These are phyloP conservation scores for Drosophila leonis DNA, from an alignment of 2,888 invertebrate species.

Conservation along the genomic window DNA sequence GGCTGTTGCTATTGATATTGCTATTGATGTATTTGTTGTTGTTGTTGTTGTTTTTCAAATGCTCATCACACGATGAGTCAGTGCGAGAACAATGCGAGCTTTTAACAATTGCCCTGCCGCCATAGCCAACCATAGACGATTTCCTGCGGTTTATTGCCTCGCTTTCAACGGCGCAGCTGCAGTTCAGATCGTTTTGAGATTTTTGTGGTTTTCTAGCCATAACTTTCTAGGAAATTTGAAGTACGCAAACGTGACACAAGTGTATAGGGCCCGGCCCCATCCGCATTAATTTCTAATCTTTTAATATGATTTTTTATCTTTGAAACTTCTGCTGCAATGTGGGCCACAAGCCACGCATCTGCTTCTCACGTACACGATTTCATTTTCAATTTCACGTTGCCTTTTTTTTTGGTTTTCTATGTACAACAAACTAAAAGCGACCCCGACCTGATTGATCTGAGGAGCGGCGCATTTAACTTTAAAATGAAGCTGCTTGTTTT, in stretches of 20 bases:
- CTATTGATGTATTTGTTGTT: slow-evolving; percentile 2
- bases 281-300: slow-evolving; percentile 66
- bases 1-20: slow-evolving; percentile 2
- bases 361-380: slow-evolving; percentile 67
- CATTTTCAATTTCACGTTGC: slow-evolving; percentile 51
- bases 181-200: slow-evolving; percentile 46
- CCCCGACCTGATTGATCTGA: slow-evolving; percentile 60
- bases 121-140: slow-evolving; percentile 8
- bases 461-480: slow-evolving; percentile 29
- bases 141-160: slow-evolving; percentile 55
- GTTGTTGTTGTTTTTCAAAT: slow-evolving; percentile 25
- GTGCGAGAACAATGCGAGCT: slow-evolving; percentile 49
- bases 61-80: slow-evolving; percentile 56
- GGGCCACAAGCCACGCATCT: slow-evolving; percentile 33
- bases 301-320: slow-evolving; percentile 64
- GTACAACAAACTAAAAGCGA: slow-evolving; percentile 38
- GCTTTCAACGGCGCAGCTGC: slow-evolving; percentile 53
- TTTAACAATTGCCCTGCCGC: slow-evolving; percentile 28
- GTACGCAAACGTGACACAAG: slow-evolving; percentile 68
- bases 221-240: slow-evolving; percentile 71
- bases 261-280: slow-evolving; percentile 5
- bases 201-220: slow-evolving; percentile 50
- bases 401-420: not conserved
- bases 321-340: slow-evolving; percentile 37
- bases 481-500: slow-evolving; percentile 39